phyloP scores from a whole-genome alignment of 2,888 invertebrate species.

The Spialia ferax region DNA sequence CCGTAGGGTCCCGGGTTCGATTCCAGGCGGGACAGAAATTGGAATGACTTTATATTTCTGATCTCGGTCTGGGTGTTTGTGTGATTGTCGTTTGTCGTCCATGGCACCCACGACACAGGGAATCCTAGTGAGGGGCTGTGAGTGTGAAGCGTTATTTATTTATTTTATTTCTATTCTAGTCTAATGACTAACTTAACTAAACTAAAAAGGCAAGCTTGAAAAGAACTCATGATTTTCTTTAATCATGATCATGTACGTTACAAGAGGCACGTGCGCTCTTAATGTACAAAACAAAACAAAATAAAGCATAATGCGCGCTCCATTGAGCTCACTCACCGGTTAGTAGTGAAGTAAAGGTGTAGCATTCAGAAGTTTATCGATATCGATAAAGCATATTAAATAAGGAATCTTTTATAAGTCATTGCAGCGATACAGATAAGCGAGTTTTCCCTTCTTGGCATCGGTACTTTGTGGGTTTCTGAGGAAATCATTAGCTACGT shows the following conservation, averaged over 20 bases:
- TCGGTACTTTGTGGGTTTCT: too few species aligned
- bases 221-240: conserved; percentile 9
- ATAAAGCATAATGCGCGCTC: conserved; percentile 31
- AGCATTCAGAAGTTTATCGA: background rate
- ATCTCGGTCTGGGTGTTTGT: too few species aligned
- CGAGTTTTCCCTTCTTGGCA: background rate
- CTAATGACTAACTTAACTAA: too few species aligned
- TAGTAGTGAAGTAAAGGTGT: background rate
- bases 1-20: too few species aligned
- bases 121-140: too few species aligned
- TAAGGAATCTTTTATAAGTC: background rate
- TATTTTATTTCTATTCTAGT: too few species aligned
- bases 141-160: too few species aligned
- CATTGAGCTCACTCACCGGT: conserved; percentile 22
- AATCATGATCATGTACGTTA: conserved; percentile 17
- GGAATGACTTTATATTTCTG: too few species aligned
- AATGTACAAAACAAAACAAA: conserved; percentile 20
- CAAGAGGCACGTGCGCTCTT: conserved; percentile 37
- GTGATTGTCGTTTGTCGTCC: too few species aligned
- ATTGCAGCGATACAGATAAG: background rate
- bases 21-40: too few species aligned
- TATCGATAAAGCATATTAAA: conserved; percentile 19
- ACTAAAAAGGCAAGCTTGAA: conserved; percentile 8
- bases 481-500: too few species aligned
- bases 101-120: too few species aligned